Percentiles rank a stretch among this genome's conserved stretches.
Evolutionary conservation across 2,888 invertebrate species (phyloP).

Genomic region (Acleris laterana): DNA sequence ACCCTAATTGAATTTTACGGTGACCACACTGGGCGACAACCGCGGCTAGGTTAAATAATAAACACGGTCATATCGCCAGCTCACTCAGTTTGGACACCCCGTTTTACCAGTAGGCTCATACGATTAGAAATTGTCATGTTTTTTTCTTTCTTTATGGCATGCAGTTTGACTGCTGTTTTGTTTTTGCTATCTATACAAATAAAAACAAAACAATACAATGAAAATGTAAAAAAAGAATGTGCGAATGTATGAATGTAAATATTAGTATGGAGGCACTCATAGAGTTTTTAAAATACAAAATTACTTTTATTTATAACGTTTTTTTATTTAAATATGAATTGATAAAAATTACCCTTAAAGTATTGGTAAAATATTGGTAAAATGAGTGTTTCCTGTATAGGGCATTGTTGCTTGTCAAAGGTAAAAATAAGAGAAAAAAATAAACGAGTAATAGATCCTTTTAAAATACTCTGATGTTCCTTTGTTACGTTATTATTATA

Average conservation of each 20-base stretch:
- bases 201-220: too few species aligned
- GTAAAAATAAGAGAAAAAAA: constrained; percentile 9
- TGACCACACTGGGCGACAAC: not conserved
- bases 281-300: too few species aligned
- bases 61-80: not conserved
- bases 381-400: too few species aligned
- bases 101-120: not conserved
- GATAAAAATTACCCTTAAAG: too few species aligned
- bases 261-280: too few species aligned
- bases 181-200: too few species aligned
- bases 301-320: not conserved
- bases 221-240: too few species aligned
- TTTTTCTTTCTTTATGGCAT: not conserved
- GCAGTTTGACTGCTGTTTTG: too few species aligned
- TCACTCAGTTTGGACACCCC: not conserved
- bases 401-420: not conserved
- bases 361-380: too few species aligned
- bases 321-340: not conserved
- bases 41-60: not conserved
- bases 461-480: constrained; percentile 23
- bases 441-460: constrained; percentile 11
- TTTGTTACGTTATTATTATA: constrained; percentile 28
- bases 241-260: too few species aligned
- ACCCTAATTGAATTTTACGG: constrained; percentile 20
- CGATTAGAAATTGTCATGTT: not conserved